Base-by-base conservation (phyloP, 2,113 vertebrate species). In the Dasypus novemcinctus region DNA sequence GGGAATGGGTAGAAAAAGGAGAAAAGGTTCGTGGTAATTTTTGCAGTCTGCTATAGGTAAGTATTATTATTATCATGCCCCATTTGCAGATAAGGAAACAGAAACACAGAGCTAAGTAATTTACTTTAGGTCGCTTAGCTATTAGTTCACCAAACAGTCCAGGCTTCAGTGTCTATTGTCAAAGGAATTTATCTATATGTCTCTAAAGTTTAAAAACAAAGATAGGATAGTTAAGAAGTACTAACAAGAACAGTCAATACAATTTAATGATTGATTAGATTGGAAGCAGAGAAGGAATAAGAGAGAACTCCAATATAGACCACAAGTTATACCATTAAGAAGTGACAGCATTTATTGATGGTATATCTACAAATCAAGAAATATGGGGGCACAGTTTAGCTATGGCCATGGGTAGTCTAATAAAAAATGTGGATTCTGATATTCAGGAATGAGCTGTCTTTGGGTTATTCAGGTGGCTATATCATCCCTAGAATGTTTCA, bases 131-230 rank as follows among this genome's bases (percentile, higher is more conserved):
- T 64, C 43, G 27, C 80, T 79, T 21, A 91, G 17, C 43, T 74
- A 74, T 81, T 31, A 68, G 20, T 49, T 52, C 31, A 61, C 31
- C 41, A 74, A 87, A 90, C 20, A 79, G 9, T 82, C 13, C 5
- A 75, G 41, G 41, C 21, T 83, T 75, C 61, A 63, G 31, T 61
- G 31, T 91, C n/a, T 76, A 7, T 61, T 64, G 13, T 80, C 43
- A 92, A 78, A 89, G 38, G 29, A 91, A 93, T 66, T 75, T 93
- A n/a, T 31, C 18, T 92, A 27, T 7, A 54, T 57, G 6, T 94
- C 17, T 90, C 36, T 71, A 71, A 41, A 2, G 4, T 78, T 91
- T 18, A 64, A 29, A 49, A 20, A 80, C 90, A 80, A 90, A 75
- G 8, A 5, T 25, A 83, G 20, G 61, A 61, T 64, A 5, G 1